A percentile compares a stretch with the other conserved stretches of the same genome.
Evolutionary conservation across 2,888 invertebrate species (phyloP).

Genomic region (Aphodius granarius): DNA sequence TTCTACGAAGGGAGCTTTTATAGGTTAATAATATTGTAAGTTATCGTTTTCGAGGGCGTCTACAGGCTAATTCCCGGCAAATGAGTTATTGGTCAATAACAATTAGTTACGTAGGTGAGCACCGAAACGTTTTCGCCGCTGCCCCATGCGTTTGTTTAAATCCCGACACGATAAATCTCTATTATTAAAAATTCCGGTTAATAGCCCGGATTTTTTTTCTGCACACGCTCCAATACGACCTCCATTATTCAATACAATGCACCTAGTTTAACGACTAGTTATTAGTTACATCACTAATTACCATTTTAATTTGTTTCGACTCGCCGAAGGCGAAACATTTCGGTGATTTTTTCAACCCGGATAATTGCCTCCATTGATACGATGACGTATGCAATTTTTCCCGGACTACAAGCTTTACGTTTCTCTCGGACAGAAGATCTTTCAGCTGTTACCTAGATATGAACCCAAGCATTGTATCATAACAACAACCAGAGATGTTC

Average conservation of each 20-base stretch:
- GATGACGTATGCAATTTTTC: not conserved
- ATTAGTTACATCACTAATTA: not conserved
- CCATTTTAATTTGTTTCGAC: not conserved
- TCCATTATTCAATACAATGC: not conserved
- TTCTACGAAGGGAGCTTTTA: constrained; percentile 21
- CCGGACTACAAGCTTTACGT: too few relatives aligned
- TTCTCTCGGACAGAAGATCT: too few relatives aligned
- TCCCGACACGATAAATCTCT: constrained; percentile 5
- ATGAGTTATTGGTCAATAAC: constrained; percentile 23
- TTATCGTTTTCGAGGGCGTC: constrained; percentile 23
- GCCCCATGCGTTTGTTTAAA: not conserved
- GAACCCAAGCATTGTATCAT: too few relatives aligned
- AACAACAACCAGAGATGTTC: too few relatives aligned
- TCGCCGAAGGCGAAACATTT: not conserved
- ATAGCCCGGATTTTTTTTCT: not conserved
- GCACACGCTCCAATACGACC: not conserved
- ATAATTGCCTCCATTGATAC: not conserved
- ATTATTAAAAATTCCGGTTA: constrained; percentile 3
- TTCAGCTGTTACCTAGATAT: too few relatives aligned
- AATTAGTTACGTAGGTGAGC: constrained; percentile 8
- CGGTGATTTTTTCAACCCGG: not conserved
- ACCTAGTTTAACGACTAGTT: not conserved
- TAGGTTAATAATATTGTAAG: constrained; percentile 30
- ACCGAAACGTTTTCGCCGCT: constrained; percentile 1
- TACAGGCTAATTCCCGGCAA: constrained; percentile 25